phyloP scores from a whole-genome alignment of 2,797 vertebrate species.

The Enteromius argenteus region DNA sequence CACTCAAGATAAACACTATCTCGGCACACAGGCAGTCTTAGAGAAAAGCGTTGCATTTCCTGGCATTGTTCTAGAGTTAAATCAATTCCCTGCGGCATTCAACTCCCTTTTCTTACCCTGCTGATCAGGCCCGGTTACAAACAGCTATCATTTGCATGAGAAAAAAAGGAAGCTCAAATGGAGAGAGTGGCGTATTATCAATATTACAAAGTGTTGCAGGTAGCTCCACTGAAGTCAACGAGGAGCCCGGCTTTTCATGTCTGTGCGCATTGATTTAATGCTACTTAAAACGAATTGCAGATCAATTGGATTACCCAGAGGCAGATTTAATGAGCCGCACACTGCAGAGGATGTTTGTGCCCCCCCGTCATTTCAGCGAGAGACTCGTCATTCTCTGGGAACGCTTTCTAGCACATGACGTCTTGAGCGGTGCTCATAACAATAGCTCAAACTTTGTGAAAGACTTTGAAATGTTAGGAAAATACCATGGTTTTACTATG shows the following conservation, averaged over 20 bases:
- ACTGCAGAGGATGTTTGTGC: conserved; percentile 74
- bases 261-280: conserved; percentile 80
- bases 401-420: conserved; percentile 35
- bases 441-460: conserved; percentile 19
- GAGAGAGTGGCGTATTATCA: conserved; percentile 77
- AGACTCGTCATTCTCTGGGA: conserved; percentile 41
- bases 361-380: conserved; percentile 54
- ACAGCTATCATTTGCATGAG: conserved; percentile 68
- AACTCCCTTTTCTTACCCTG: conserved; percentile 67
- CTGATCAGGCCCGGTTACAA: conserved; percentile 71
- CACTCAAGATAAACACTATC: conserved; percentile 66
- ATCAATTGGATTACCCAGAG: conserved; percentile 83
- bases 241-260: conserved; percentile 81
- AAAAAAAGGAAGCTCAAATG: conserved; percentile 59
- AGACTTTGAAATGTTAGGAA: not conserved
- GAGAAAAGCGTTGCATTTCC: conserved; percentile 54
- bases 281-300: conserved; percentile 84
- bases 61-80: conserved; percentile 77
- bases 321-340: conserved; percentile 81
- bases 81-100: conserved; percentile 74
- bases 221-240: conserved; percentile 78
- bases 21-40: conserved; percentile 54
- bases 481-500: conserved; percentile 2
- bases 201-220: conserved; percentile 82
- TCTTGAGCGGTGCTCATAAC: conserved; percentile 15